These are phyloP conservation scores for Andrena trimmerana DNA, from an alignment of 2,888 invertebrate species.

Conservation along the genomic window DNA sequence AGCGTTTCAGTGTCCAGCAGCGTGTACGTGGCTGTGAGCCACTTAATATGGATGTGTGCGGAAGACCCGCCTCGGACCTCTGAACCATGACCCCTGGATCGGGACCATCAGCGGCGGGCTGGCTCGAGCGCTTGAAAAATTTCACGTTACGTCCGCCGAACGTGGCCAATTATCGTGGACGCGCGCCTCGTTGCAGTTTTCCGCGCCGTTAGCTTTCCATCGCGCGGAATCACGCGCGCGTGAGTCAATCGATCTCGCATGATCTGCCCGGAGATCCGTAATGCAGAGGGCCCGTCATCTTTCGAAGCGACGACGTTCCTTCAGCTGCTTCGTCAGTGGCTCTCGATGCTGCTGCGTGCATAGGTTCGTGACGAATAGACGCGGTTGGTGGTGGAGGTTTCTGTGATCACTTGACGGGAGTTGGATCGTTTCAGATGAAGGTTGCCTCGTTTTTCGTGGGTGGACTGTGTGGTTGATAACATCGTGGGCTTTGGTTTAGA, in stretches of 20 bases:
- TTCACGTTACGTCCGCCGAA: conserved; percentile 65
- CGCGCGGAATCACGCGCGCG: conserved; percentile 2
- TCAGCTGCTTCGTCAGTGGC: neutral
- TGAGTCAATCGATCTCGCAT: conserved; percentile 14
- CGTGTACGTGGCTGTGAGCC: conserved; percentile 76
- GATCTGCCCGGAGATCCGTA: neutral
- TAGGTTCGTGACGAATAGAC: neutral
- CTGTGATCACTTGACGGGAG: too few species aligned
- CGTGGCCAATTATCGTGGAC: conserved; percentile 64
- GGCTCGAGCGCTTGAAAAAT: conserved; percentile 68
- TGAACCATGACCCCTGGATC: conserved; percentile 78
- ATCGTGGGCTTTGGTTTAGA: too few species aligned
- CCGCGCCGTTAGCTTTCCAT: neutral
- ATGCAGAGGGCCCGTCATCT: neutral
- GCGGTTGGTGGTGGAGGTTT: too few species aligned
- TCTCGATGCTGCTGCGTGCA: neutral
- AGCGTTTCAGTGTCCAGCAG: conserved; percentile 67
- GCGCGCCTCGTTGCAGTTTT: neutral
- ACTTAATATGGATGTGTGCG: conserved; percentile 79
- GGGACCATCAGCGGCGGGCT: conserved; percentile 72
- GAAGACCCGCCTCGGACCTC: conserved; percentile 78
- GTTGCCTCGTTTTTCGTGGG: too few species aligned
- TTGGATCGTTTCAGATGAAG: too few species aligned
- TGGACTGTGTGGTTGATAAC: too few species aligned
- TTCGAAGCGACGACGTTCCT: neutral